Evolutionary conservation across 1,140 invertebrate genomes (phyloP).

Genomic region (Drosophila simulans): DNA sequence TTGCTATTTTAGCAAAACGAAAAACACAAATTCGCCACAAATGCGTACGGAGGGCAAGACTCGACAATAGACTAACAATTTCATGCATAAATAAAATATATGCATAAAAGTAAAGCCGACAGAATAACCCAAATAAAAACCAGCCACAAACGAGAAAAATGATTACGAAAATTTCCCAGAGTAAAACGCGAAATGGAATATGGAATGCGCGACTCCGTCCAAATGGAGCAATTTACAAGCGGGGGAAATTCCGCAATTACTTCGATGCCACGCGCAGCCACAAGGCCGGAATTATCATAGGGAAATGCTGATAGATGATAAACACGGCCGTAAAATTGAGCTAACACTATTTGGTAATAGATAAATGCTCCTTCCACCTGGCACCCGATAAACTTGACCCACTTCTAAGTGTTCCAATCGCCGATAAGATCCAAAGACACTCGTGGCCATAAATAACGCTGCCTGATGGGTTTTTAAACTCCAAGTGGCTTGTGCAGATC

Average conservation of each 20-base stretch:
- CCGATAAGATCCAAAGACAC: slow-evolving; percentile 28
- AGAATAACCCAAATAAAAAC: slow-evolving; percentile 53
- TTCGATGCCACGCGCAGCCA: slow-evolving; percentile 53
- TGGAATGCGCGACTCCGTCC: slow-evolving; percentile 15
- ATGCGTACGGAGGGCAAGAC: slow-evolving; percentile 16
- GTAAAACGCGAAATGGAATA: slow-evolving; percentile 40
- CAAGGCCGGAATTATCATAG: slow-evolving; percentile 56
- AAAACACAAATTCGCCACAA: slow-evolving; percentile 16
- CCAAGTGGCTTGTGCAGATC: background rate
- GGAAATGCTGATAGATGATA: slow-evolving; percentile 44
- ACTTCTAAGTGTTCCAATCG: slow-evolving; percentile 43
- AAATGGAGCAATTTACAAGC: slow-evolving; percentile 56
- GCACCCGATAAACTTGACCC: slow-evolving; percentile 72
- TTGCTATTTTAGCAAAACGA: slow-evolving; percentile 7
- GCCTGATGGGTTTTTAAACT: background rate
- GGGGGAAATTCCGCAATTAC: slow-evolving; percentile 65
- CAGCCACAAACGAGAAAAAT: slow-evolving; percentile 46
- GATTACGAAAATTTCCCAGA: slow-evolving; percentile 63
- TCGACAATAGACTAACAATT: slow-evolving; percentile 24
- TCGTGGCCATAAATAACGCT: slow-evolving; percentile 14
- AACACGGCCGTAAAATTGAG: slow-evolving; percentile 28
- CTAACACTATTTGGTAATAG: slow-evolving; percentile 39
- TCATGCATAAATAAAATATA: slow-evolving; percentile 43
- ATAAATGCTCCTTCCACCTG: slow-evolving; percentile 35
- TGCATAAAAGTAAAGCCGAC: slow-evolving; percentile 43